Evolutionary conservation across 2,888 invertebrate genomes (phyloP).

Genomic region (Campoplex nolae): DNA sequence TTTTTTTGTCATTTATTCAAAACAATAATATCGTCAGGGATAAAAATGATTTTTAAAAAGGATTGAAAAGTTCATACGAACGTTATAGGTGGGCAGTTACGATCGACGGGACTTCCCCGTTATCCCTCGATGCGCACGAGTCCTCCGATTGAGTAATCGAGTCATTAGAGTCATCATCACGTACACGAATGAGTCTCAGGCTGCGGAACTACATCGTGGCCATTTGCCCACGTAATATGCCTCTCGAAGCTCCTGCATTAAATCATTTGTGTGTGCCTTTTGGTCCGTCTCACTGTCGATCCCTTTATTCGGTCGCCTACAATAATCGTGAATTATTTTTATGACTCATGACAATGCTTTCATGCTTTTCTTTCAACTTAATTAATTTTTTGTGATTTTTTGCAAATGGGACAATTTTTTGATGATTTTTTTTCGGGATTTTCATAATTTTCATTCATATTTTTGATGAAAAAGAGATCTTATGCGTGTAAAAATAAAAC

Average conservation of each 20-base stretch:
- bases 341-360: neutral
- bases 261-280: constrained; percentile 3
- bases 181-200: constrained; percentile 34
- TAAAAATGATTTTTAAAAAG: neutral
- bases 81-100: neutral
- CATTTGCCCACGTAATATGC: constrained; percentile 45
- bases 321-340: neutral
- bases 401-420: no score
- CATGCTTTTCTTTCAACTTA: neutral
- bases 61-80: neutral
- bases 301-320: neutral
- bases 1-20: neutral
- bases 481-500: neutral
- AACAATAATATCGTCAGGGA: neutral
- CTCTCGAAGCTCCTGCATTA: constrained; percentile 6
- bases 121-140: constrained; percentile 65
- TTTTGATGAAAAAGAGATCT: neutral
- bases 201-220: constrained; percentile 3
- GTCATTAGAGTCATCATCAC: constrained; percentile 71
- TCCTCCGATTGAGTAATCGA: constrained; percentile 78
- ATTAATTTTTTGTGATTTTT: neutral
- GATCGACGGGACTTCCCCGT: constrained; percentile 57
- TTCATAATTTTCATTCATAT: neutral
- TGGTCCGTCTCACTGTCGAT: neutral
- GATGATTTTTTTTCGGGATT: neutral